Evolutionary conservation across 2,113 vertebrate genomes (phyloP).

Genomic region (Phyllostomus discolor): DNA sequence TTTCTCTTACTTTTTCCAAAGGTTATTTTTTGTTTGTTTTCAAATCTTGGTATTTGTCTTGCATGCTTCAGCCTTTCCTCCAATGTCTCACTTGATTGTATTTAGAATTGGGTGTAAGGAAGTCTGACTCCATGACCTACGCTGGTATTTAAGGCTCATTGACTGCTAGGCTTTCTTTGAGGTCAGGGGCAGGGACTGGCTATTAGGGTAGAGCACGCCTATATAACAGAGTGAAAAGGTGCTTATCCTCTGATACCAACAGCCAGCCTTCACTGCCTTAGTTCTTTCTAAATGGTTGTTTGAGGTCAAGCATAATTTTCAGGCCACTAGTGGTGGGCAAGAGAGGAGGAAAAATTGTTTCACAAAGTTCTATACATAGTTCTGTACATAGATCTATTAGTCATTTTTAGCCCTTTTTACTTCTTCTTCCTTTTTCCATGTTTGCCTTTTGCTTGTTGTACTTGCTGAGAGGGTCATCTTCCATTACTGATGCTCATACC

Average conservation of each 20-base stretch:
- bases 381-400: not conserved
- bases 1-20: slow-evolving; percentile 21
- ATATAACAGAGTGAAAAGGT: not conserved
- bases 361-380: not conserved
- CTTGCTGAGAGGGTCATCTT: not conserved
- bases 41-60: slow-evolving; percentile 6
- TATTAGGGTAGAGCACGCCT: not conserved
- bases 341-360: not conserved
- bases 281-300: not conserved
- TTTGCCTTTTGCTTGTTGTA: not conserved
- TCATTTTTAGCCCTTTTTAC: not conserved
- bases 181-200: not conserved
- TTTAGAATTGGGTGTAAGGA: not conserved
- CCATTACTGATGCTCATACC: not conserved
- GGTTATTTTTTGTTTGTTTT: not conserved
- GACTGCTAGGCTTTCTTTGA: not conserved
- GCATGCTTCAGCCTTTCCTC: not conserved
- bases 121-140: not conserved
- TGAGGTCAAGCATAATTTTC: not conserved
- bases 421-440: not conserved
- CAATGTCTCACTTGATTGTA: not conserved
- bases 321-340: not conserved
- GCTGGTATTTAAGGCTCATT: not conserved
- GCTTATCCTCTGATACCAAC: not conserved
- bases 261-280: not conserved